Base-by-base conservation (phyloP, 1,140 invertebrate genomes). In the Drosophila elegans region DNA sequence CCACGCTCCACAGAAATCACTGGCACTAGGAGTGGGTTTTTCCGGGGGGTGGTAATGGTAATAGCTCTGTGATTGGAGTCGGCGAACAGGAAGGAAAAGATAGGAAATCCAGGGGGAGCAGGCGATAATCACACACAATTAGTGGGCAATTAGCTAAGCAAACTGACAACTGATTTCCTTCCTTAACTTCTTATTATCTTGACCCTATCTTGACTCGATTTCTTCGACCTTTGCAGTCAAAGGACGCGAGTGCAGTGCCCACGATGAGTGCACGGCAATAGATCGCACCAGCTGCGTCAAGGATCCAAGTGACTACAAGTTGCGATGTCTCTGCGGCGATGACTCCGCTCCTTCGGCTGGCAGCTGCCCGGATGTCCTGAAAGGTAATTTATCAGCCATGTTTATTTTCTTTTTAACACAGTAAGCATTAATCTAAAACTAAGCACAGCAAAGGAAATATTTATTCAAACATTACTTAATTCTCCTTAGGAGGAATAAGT, bases 271-370 rank as follows among this genome's bases (percentile, higher is more conserved):
- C 73, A 93, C 93, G 5, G 94, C 94, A 10, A 95, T 95, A 72
- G 94, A 93, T 83, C 94, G 94, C 54, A 95, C 95, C 21, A 95
- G 94, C 16, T 96, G 95, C 60, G 94, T 95, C 4, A 86, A 93
- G 38, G 95, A 95, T 41, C 93, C 93, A 21, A 93, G 93, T 62
- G 94, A 95, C 77, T 92, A 93, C 29, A 93, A 93, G 61, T 93
- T 93, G 34, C 92, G 95, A 25, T 96, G 95, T 61, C 93, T 96
- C 0, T 96, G 95, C 74, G 95, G 95, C 0, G 95, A 96, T 90
- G 95, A 95, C 80, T 90, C 93, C 2, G 93, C 94, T 2, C 95
- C 95, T 0, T 74, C 93, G 2, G 95, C 95, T 74, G 95, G 95
- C 27, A 92, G 93, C 21, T 96, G 95, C 73, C 93, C 93, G 38